These are phyloP conservation scores for Synodontis membranacea DNA, from an alignment of 2,113 vertebrate genomes.

Conservation along the genomic window DNA sequence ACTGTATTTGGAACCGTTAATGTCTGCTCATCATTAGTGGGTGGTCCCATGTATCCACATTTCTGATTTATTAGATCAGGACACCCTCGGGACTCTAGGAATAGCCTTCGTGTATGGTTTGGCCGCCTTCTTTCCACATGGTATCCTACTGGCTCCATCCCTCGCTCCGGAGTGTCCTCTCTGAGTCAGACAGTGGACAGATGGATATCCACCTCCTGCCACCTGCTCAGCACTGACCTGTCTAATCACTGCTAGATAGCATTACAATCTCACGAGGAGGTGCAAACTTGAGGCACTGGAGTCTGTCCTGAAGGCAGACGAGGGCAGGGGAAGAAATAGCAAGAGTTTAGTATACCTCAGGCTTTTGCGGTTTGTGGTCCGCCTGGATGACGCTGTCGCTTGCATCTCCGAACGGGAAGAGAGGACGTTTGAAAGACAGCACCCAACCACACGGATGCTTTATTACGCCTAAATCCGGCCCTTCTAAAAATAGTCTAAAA, in stretches of 20 bases:
- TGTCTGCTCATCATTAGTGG: not conserved
- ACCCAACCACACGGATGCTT: slow-evolving; percentile 25
- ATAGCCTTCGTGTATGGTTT: not conserved
- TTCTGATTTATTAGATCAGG: not conserved
- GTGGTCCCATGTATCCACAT: not conserved
- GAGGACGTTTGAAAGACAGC: slow-evolving; percentile 70
- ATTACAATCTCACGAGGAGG: not conserved
- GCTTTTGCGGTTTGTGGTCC: slow-evolving; percentile 42
- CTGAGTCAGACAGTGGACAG: slow-evolving; percentile 43
- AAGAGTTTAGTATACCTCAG: slow-evolving; percentile 29
- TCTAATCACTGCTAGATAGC: slow-evolving; percentile 23
- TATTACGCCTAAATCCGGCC: slow-evolving; percentile 37
- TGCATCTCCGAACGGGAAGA: slow-evolving; percentile 59
- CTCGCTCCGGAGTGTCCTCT: slow-evolving; percentile 27
- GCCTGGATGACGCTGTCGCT: slow-evolving; percentile 57
- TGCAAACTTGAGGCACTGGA: not conserved
- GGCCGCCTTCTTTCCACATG: slow-evolving; percentile 18
- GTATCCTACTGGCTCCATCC: slow-evolving; percentile 15
- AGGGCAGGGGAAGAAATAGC: not conserved
- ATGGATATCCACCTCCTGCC: slow-evolving; percentile 48
- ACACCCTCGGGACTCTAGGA: not conserved
- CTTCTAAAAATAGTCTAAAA: slow-evolving; percentile 50
- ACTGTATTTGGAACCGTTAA: not conserved
- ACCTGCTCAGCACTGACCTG: slow-evolving; percentile 43
- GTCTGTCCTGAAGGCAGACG: not conserved